Conservation (phyloP, 2,113 vertebrate species). For the Bubalus kerabau region DNA sequence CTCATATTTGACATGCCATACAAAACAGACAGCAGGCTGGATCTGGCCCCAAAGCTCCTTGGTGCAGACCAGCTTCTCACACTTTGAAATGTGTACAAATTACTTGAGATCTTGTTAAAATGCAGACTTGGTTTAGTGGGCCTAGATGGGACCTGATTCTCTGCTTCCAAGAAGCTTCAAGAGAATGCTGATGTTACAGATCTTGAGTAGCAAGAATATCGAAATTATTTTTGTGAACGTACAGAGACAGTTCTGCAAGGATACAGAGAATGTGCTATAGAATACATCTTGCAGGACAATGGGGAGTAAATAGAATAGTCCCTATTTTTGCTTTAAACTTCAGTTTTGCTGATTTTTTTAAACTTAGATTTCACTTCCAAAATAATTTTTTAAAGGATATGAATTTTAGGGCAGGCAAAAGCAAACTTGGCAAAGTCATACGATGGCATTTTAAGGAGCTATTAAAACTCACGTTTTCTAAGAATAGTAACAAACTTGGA, state of each 20-base stretch:
- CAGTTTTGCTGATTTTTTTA: background rate
- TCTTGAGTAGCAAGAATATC: background rate
- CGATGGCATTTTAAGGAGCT: background rate
- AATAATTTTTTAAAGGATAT: background rate
- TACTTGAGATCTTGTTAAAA: background rate
- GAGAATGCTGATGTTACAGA: background rate
- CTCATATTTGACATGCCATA: background rate
- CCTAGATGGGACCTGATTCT: background rate
- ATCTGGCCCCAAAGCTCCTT: background rate
- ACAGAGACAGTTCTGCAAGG: background rate
- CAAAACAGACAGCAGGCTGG: background rate
- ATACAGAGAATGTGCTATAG: background rate
- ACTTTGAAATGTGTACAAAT: background rate
- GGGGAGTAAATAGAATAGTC: too few species aligned
- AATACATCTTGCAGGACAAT: background rate
- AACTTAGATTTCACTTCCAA: background rate
- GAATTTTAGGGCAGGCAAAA: background rate
- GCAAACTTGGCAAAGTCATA: background rate
- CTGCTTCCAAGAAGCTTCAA: background rate
- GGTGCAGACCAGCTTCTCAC: background rate
- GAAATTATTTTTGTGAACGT: background rate
- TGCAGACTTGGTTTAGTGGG: background rate
- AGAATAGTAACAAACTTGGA: background rate
- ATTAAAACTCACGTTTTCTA: background rate
- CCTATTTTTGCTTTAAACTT: background rate